Conservation (phyloP, 2,888 invertebrate genomes). For the Pyrocoelia pectoralis region DNA sequence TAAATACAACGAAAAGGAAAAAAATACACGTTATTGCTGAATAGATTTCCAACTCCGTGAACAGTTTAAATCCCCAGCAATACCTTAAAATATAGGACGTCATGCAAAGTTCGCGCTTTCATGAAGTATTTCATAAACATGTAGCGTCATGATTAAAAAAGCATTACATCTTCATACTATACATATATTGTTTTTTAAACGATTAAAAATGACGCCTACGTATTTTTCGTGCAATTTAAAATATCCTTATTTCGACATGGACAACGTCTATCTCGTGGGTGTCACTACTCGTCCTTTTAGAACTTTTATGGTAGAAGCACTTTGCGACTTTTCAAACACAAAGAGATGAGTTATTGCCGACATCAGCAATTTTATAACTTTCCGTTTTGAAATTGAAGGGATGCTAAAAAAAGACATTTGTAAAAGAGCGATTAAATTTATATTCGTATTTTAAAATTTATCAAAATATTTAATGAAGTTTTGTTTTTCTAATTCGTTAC, state of each 20-base stretch:
- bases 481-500: neutral
- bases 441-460: neutral
- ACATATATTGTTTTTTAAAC: neutral
- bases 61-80: constrained; percentile 31
- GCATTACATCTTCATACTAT: neutral
- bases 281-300: neutral
- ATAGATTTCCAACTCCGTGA: constrained; percentile 38
- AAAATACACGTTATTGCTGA: constrained; percentile 35
- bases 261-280: neutral
- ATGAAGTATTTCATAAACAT: constrained; percentile 5
- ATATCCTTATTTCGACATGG: neutral
- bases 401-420: neutral
- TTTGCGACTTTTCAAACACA: constrained; percentile 1
- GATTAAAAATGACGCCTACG: neutral
- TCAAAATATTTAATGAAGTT: neutral
- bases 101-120: constrained; percentile 3
- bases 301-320: neutral
- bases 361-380: neutral
- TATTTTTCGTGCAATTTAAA: too few species aligned
- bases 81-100: constrained; percentile 13
- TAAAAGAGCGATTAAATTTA: neutral
- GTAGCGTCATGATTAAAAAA: constrained; percentile 6
- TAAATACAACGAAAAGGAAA: constrained; percentile 28
- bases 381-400: neutral
- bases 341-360: constrained; percentile 1